Evolutionary conservation across 2,113 vertebrate species (phyloP).

Genomic region (Dasyprocta punctata): DNA sequence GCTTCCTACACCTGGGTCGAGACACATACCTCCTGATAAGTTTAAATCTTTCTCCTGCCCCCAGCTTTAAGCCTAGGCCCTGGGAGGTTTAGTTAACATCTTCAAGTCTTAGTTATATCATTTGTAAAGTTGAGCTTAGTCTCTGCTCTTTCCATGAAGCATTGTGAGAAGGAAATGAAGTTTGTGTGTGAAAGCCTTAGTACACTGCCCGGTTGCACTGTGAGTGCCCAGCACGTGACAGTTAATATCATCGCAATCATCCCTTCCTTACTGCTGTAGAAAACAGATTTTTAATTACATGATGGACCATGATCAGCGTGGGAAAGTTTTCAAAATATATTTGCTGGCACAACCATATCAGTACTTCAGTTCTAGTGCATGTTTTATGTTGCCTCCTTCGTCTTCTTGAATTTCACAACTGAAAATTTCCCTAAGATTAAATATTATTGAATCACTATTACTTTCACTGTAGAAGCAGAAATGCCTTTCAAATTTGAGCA

Average conservation of each 20-base stretch:
- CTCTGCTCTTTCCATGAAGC: neutral
- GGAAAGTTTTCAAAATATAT: neutral
- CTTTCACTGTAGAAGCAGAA: neutral
- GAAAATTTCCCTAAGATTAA: neutral
- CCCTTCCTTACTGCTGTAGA: neutral
- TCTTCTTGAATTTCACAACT: slow-evolving; percentile 21
- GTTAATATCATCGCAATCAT: neutral
- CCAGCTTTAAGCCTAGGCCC: neutral
- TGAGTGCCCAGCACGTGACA: neutral
- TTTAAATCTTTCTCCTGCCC: neutral
- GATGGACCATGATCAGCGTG: neutral
- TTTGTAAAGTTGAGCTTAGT: neutral
- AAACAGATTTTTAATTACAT: neutral
- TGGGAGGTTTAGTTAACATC: neutral
- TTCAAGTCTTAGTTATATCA: neutral
- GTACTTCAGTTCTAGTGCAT: neutral
- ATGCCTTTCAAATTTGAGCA: neutral
- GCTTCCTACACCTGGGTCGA: neutral
- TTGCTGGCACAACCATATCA: neutral
- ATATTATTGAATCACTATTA: neutral
- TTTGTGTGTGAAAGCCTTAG: neutral
- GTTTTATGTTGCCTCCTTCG: neutral
- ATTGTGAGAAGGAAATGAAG: slow-evolving; percentile 3
- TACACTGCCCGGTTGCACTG: neutral
- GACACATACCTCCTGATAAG: neutral